phyloP scores from a whole-genome alignment of 2,113 vertebrate genomes.

The Origma solitaria region DNA sequence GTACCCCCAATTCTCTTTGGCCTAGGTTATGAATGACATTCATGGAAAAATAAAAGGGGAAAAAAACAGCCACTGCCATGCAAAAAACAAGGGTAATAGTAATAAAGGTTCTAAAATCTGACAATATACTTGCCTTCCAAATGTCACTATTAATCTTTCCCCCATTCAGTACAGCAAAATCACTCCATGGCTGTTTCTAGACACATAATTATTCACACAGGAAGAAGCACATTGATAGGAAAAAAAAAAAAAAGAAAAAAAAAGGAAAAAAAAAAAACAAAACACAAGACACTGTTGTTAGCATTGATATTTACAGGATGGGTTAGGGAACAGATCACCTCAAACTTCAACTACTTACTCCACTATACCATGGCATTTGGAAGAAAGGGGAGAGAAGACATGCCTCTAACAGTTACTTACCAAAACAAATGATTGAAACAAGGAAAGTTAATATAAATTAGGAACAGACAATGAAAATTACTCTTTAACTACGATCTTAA shows the following conservation, averaged over 20 bases:
- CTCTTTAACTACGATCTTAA: constrained; percentile 29
- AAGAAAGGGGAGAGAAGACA: neutral
- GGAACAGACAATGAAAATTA: constrained; percentile 49
- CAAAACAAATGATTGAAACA: constrained; percentile 59
- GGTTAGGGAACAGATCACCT: constrained; percentile 74
- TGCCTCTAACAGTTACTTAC: constrained; percentile 54
- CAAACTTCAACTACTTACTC: constrained; percentile 39
- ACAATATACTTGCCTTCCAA: constrained; percentile 99
- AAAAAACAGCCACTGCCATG: constrained; percentile 76
- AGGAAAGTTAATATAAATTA: constrained; percentile 54
- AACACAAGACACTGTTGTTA: constrained; percentile 87
- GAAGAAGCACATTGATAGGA: constrained; percentile 75
- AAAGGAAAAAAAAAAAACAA: neutral
- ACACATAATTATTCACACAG: constrained; percentile 81
- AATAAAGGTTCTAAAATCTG: constrained; percentile 69
- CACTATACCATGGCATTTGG: neutral
- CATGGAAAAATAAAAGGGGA: constrained; percentile 48
- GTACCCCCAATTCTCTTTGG: constrained; percentile 49
- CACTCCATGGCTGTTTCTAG: constrained; percentile 98
- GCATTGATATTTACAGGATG: constrained; percentile 77
- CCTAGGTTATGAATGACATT: constrained; percentile 64
- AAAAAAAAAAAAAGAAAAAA: constrained; percentile 8
- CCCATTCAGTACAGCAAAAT: constrained; percentile 94
- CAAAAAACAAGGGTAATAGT: constrained; percentile 65
- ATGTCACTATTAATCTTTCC: constrained; percentile 99